These are phyloP conservation scores for Pyrochroa serraticornis DNA, from an alignment of 2,888 invertebrate genomes.

Conservation along the genomic window DNA sequence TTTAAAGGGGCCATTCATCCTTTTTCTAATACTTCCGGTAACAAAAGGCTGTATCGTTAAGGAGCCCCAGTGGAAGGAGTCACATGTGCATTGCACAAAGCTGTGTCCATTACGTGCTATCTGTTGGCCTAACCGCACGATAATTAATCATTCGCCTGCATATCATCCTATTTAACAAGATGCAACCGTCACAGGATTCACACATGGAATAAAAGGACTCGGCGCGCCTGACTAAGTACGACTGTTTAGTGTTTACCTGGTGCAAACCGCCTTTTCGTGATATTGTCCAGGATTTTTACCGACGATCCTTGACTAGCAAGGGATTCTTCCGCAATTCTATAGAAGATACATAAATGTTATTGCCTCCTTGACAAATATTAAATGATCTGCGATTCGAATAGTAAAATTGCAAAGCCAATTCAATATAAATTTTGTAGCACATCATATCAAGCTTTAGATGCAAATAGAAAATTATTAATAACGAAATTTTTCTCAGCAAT, in stretches of 20 bases:
- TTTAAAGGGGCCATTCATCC: constrained; percentile 49
- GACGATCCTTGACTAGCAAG: too few relatives aligned
- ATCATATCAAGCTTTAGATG: too few relatives aligned
- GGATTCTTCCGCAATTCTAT: too few relatives aligned
- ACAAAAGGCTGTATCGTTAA: constrained; percentile 52
- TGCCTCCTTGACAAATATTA: too few relatives aligned
- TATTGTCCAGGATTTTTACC: too few relatives aligned
- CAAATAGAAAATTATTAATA: too few relatives aligned
- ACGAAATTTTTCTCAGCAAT: too few relatives aligned
- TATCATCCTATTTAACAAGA: constrained; percentile 60
- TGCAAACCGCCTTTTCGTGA: neutral
- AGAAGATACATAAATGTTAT: too few relatives aligned
- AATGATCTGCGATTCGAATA: too few relatives aligned
- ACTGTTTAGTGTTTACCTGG: constrained; percentile 17
- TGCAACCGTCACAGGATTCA: constrained; percentile 48
- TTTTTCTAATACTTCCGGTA: constrained; percentile 51
- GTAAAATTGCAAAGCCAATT: too few relatives aligned
- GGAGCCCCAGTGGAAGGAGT: constrained; percentile 43
- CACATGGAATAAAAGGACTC: constrained; percentile 39
- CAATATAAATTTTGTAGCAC: too few relatives aligned
- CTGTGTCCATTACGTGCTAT: constrained; percentile 54
- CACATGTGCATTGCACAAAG: constrained; percentile 45
- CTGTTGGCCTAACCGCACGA: constrained; percentile 55
- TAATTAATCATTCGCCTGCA: constrained; percentile 58
- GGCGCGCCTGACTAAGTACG: constrained; percentile 15